These are phyloP conservation scores for Halcyon chelicuti DNA, from an alignment of 2,797 vertebrate genomes.

Conservation along the genomic window DNA sequence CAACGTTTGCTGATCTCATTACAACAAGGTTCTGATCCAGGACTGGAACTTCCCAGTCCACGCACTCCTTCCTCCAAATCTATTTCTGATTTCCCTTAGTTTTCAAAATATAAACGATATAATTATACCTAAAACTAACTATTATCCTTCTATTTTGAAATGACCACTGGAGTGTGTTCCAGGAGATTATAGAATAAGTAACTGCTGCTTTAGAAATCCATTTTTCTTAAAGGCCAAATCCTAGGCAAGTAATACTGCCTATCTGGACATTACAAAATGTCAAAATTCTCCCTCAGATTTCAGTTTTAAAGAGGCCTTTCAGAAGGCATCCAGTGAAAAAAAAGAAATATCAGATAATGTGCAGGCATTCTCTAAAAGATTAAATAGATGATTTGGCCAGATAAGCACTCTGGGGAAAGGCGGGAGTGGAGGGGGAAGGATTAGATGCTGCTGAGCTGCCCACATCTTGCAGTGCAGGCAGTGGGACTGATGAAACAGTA, in stretches of 20 bases:
- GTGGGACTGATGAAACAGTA: not conserved
- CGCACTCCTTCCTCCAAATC: fast-evolving
- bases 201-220: not conserved
- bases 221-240: not conserved
- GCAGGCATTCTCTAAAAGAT: not conserved
- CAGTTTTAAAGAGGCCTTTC: not conserved
- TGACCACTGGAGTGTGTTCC: not conserved
- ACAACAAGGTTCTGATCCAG: not conserved
- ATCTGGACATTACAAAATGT: not conserved
- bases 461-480: not conserved
- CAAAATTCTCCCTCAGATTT: not conserved
- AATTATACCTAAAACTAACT: not conserved
- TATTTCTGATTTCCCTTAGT: not conserved
- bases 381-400: not conserved
- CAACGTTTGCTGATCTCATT: not conserved
- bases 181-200: not conserved
- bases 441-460: not conserved
- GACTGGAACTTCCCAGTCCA: not conserved
- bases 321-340: not conserved
- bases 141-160: not conserved
- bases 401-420: not conserved
- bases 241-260: not conserved
- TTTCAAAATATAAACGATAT: not conserved
- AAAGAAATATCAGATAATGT: not conserved
- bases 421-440: not conserved